Evolutionary conservation across 2,113 vertebrate genomes (phyloP).

Genomic region (Craseonycteris thonglongyai): DNA sequence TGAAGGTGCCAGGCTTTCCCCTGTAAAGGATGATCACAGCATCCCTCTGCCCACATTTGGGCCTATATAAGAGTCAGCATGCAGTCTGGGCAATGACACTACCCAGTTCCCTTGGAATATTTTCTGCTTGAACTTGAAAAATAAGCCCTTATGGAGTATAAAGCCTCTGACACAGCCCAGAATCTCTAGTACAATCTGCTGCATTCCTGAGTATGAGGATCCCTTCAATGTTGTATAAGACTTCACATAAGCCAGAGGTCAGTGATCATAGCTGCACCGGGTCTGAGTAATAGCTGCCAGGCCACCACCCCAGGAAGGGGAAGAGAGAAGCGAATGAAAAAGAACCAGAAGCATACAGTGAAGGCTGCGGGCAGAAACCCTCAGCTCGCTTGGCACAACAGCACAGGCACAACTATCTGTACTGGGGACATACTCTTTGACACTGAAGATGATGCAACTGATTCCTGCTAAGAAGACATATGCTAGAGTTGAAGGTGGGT

Average conservation of each 20-base stretch:
- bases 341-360: background rate
- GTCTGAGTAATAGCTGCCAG: background rate
- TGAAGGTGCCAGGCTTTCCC: background rate
- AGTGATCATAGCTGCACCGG: background rate
- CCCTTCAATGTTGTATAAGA: background rate
- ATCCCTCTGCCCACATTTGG: background rate
- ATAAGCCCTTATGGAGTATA: background rate
- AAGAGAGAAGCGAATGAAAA: background rate
- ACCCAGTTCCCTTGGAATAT: background rate
- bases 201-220: background rate
- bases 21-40: background rate
- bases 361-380: background rate
- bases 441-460: background rate
- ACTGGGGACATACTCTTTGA: background rate
- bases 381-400: background rate
- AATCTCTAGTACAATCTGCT: background rate
- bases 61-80: background rate
- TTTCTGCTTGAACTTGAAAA: constrained; percentile 29
- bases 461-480: background rate
- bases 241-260: background rate
- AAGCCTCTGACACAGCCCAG: background rate
- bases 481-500: background rate
- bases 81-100: background rate
- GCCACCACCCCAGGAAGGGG: background rate
- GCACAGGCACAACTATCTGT: background rate